phyloP scores from a whole-genome alignment of 2,797 vertebrate genomes.

The Tenualosa thibaudeaui region DNA sequence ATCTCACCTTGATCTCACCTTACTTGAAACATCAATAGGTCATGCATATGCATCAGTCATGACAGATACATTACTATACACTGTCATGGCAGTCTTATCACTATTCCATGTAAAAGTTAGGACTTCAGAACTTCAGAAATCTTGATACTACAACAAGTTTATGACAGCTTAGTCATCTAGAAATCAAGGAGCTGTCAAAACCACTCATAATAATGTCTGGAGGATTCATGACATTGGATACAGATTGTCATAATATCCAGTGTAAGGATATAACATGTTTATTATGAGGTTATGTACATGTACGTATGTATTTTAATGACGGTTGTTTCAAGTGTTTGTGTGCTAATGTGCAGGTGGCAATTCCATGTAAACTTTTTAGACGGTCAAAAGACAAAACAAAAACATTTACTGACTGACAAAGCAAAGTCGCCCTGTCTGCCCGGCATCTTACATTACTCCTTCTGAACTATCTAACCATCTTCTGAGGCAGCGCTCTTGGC shows the following conservation, averaged over 20 bases:
- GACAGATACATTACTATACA: too few relatives aligned
- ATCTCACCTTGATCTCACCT: too few relatives aligned
- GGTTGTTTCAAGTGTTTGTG: neutral
- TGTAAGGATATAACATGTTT: neutral
- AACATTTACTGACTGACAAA: neutral
- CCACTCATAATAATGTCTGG: neutral
- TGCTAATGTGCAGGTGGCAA: too few relatives aligned
- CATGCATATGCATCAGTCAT: too few relatives aligned
- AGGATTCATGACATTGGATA: neutral
- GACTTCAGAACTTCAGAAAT: neutral
- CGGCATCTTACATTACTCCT: neutral
- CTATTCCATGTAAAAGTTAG: neutral
- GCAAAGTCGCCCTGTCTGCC: neutral
- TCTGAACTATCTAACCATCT: neutral
- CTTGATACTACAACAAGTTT: neutral
- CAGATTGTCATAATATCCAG: neutral
- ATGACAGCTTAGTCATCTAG: neutral
- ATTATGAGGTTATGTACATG: neutral
- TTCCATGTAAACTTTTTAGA: neutral
- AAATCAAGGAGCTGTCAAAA: neutral
- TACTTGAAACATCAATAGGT: too few relatives aligned
- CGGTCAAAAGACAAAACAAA: neutral
- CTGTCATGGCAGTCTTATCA: neutral
- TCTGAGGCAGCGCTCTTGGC: neutral
- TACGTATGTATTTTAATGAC: neutral